A percentile compares a stretch with the other conserved stretches of the same genome.
Evolutionary conservation across 2,888 invertebrate species (phyloP).

Genomic region (Lasius fuliginosus): DNA sequence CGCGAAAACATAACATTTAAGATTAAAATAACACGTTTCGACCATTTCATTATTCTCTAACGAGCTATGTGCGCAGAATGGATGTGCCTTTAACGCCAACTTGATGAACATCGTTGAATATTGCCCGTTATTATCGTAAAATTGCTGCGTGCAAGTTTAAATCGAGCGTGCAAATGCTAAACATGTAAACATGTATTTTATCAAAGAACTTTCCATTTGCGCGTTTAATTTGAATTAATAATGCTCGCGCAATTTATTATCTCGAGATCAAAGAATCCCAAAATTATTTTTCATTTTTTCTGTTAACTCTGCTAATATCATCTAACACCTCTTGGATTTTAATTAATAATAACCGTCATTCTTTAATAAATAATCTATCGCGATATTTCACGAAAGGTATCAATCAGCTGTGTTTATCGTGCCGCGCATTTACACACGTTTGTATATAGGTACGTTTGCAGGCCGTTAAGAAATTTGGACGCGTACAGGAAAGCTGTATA

Average conservation of each 20-base stretch:
- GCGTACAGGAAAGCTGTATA: background rate
- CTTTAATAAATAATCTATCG: background rate
- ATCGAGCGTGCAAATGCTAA: conserved; percentile 11
- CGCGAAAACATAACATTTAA: conserved; percentile 1
- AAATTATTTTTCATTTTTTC: background rate
- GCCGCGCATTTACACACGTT: background rate
- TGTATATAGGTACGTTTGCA: background rate
- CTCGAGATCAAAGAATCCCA: background rate
- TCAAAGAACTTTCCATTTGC: background rate
- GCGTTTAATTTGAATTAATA: background rate
- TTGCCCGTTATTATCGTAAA: conserved; percentile 24
- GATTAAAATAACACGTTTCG: conserved; percentile 33
- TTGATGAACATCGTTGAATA: conserved; percentile 23
- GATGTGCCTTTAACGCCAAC: conserved; percentile 30
- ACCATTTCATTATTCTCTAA: background rate
- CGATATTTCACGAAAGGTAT: conserved; percentile 6
- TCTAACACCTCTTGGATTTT: background rate
- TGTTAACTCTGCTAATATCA: background rate
- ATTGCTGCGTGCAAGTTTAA: conserved; percentile 20
- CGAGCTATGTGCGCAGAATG: background rate
- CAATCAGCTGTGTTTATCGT: background rate
- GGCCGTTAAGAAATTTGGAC: conserved; percentile 26
- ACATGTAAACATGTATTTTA: background rate
- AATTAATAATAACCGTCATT: background rate
- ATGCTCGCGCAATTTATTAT: background rate